Base-by-base conservation (phyloP, 2,888 invertebrate species). In the Tenthredo mesomela region DNA sequence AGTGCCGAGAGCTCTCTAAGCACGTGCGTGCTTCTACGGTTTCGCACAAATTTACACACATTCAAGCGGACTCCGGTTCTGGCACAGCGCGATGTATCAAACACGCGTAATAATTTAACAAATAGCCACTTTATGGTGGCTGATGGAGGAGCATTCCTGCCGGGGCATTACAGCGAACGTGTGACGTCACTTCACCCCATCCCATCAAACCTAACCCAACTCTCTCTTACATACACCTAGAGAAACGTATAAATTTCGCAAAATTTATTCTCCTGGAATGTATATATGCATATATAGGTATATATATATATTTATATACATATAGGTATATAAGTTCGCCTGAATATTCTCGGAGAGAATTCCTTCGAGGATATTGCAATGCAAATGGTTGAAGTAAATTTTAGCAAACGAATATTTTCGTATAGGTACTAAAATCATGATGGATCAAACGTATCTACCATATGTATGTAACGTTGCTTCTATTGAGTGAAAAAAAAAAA, bases 51-150 rank as follows among this genome's bases (percentile, higher is more conserved):
- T 70, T 82, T 82, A 67, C 82, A 70, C 67, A 82, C 65, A 82
- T 82, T 80, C 61, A 77, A 50, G 80, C 80, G 80, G 58, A 80
- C 80, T 61, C 15, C 87, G 87, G 87, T 86, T 88, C 87, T 86
- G 89, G 87, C 88, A 88, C 88, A 88, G 86, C 88, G 89, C 83
- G 83, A 85, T 83, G 83, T 90, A 91, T 91, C 91, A 92, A 90
- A 91, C 89, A 89, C 87, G 88, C 88, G 90, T 91, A 91, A 92
- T 92, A 90, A 92, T 90, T 89, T 91, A 90, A 91, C 91, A 91
- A 92, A 92, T 91, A 88, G 91, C 90, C 91, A 92, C 91, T 92
- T 92, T 91, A 89, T 89, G 88, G 86, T 87, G 87, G 86, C 88
- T 87, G 88, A 88, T 87, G 88, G 87, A 85, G 88, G 87, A 87